Percentiles rank a stretch among this genome's conserved stretches.
Conservation (phyloP, 2,113 vertebrate species). For the Catharus bicknelli region DNA sequence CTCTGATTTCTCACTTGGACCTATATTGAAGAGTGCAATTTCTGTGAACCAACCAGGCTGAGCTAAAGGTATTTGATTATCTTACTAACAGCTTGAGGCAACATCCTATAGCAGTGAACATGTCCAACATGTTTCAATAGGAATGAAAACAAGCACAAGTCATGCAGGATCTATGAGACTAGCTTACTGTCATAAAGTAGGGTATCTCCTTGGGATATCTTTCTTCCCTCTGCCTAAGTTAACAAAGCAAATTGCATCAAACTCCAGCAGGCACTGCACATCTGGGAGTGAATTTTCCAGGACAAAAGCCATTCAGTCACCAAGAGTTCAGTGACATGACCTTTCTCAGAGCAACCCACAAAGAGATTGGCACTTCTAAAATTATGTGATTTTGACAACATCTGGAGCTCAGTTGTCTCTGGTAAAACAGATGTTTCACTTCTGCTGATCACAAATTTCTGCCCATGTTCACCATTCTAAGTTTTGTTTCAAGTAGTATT, state of each 20-base stretch:
- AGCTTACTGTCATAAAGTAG: neutral
- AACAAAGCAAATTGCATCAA: conserved; percentile 3
- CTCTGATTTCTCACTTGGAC: neutral
- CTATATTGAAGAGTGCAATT: neutral
- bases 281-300: conserved; percentile 36
- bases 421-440: conserved; percentile 27
- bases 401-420: conserved; percentile 25
- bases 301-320: conserved; percentile 52
- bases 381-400: conserved; percentile 40
- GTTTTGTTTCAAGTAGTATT: conserved; percentile 26
- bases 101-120: neutral
- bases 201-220: neutral
- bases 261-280: neutral
- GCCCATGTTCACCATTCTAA: neutral
- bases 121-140: neutral
- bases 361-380: conserved; percentile 39
- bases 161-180: neutral
- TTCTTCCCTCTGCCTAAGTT: neutral
- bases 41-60: neutral
- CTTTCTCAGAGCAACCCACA: conserved; percentile 20
- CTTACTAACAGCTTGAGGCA: neutral
- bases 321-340: conserved; percentile 47
- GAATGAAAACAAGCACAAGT: neutral
- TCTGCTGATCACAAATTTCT: conserved; percentile 38
- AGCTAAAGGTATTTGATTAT: neutral